Evolutionary conservation across 2,113 vertebrate species (phyloP).

Genomic region (Oreochromis tanganicae): DNA sequence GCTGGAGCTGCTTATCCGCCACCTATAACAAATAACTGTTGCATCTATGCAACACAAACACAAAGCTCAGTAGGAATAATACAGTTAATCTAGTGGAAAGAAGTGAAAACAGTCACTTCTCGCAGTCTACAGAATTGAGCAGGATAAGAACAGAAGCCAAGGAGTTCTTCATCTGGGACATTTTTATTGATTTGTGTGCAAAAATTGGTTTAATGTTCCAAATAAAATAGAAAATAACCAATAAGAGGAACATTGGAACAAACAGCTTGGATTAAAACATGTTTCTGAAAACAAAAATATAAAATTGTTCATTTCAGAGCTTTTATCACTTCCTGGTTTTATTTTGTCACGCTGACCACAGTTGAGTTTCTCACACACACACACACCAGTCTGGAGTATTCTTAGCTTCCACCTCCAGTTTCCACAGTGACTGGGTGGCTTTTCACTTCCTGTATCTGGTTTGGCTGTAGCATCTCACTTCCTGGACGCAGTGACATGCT

Average conservation of each 20-base stretch:
- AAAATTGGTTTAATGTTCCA: neutral
- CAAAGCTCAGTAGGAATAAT: slow-evolving; percentile 30
- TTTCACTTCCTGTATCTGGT: slow-evolving; percentile 53
- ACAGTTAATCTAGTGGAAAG: slow-evolving; percentile 46
- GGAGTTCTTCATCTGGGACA: neutral
- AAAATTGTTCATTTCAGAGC: neutral
- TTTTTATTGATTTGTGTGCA: neutral
- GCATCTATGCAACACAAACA: slow-evolving; percentile 30
- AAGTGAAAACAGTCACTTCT: neutral
- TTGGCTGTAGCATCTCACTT: slow-evolving; percentile 8
- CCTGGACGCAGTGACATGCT: neutral
- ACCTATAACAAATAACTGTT: neutral
- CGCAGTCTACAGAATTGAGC: neutral
- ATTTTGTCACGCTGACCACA: neutral
- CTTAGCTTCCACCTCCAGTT: slow-evolving; percentile 48
- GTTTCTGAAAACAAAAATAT: slow-evolving; percentile 29
- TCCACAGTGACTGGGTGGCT: slow-evolving; percentile 49
- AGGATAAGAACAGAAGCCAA: neutral
- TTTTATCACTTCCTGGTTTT: slow-evolving; percentile 23
- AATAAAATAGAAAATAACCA: slow-evolving; percentile 1
- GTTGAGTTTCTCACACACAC: neutral
- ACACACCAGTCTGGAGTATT: slow-evolving; percentile 35
- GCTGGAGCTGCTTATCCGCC: neutral
- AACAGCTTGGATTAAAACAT: neutral
- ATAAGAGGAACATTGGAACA: neutral